These are phyloP conservation scores for Pentamera pediparva DNA, from an alignment of 53 echinoderm and acorn worm genomes.

Conservation along the genomic window DNA sequence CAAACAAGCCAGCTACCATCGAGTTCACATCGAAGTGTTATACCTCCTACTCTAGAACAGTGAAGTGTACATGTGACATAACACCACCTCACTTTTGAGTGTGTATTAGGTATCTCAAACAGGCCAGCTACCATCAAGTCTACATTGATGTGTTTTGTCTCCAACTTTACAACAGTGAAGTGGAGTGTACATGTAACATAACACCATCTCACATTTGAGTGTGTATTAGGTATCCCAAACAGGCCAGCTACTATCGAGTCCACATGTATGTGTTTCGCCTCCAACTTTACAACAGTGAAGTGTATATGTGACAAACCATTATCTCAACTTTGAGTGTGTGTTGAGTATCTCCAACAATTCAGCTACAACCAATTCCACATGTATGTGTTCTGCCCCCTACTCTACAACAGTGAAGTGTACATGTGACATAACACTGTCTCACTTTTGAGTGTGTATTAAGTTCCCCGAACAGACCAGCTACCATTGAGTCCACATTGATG, in stretches of 20 bases:
- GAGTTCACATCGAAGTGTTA: slow-evolving; percentile 69
- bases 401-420: too few relatives aligned
- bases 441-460: slow-evolving; percentile 96
- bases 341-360: slow-evolving; percentile 89
- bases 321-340: slow-evolving; percentile 85
- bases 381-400: slow-evolving; percentile 66
- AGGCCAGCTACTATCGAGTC: slow-evolving; percentile 81
- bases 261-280: slow-evolving; percentile 64
- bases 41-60: too few relatives aligned
- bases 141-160: slow-evolving; percentile 65
- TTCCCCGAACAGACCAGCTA: slow-evolving; percentile 83
- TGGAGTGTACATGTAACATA: too few relatives aligned
- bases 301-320: too few relatives aligned
- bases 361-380: slow-evolving; percentile 72
- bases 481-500: slow-evolving; percentile 75
- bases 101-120: slow-evolving; percentile 89
- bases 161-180: too few relatives aligned
- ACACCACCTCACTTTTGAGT: slow-evolving; percentile 68
- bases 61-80: too few relatives aligned
- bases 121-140: slow-evolving; percentile 81
- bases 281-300: too few relatives aligned
- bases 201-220: slow-evolving; percentile 67
- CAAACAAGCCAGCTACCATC: slow-evolving; percentile 85
- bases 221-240: slow-evolving; percentile 88
- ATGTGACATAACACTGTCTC: not conserved